A percentile compares a stretch with the other conserved stretches of the same genome.
Evolutionary conservation across 2,113 vertebrate genomes (phyloP).

Genomic region (Phycodurus eques): DNA sequence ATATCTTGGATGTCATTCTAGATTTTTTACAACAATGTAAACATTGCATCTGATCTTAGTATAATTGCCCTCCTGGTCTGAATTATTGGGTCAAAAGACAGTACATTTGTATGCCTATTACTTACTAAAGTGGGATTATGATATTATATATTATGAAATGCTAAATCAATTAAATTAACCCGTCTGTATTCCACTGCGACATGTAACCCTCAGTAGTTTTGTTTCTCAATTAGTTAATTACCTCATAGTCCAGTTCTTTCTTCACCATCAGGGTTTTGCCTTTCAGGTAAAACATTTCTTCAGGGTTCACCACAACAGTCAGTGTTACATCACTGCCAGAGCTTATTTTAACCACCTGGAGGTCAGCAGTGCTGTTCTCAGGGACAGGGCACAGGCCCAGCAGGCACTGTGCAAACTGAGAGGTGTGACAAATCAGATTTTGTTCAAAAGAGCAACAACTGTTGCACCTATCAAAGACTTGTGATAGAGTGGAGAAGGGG

Average conservation of each 20-base stretch:
- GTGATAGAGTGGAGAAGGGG: background rate
- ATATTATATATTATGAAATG: background rate
- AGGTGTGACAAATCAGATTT: conserved; percentile 5
- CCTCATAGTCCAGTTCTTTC: conserved; percentile 75
- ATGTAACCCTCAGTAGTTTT: background rate
- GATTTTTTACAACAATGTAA: too few species aligned
- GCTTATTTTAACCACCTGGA: conserved; percentile 60
- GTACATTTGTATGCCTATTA: too few species aligned
- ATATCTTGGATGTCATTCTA: too few species aligned
- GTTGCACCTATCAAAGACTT: background rate
- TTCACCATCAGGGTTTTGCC: conserved; percentile 63
- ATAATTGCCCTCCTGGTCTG: too few species aligned
- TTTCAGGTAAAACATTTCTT: conserved; percentile 66
- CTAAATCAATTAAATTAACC: background rate
- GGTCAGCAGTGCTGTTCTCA: conserved; percentile 69
- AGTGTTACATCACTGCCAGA: conserved; percentile 54
- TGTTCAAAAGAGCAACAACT: background rate
- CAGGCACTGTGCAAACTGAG: conserved; percentile 68
- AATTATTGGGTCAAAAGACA: too few species aligned
- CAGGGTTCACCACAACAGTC: conserved; percentile 60
- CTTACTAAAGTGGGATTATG: too few species aligned
- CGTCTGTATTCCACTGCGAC: background rate
- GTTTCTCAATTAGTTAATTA: conserved; percentile 18
- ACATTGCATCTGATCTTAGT: too few species aligned
- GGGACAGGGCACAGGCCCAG: conserved; percentile 54